A percentile compares a stretch with the other conserved stretches of the same genome.
Evolutionary conservation across 2,888 invertebrate genomes (phyloP).

Genomic region (Drosophila stalkeri): DNA sequence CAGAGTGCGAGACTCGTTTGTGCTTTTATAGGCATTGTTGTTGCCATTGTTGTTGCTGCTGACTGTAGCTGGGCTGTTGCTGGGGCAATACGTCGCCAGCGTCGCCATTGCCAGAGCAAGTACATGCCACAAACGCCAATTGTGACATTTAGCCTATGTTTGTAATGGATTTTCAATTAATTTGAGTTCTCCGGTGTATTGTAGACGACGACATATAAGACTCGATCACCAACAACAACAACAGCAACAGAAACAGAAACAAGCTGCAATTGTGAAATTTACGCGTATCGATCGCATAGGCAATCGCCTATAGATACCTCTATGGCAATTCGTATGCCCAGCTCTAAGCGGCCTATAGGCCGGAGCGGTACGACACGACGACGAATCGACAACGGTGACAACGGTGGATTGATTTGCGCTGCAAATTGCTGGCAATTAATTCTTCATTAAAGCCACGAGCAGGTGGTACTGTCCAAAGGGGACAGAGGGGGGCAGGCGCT

Average conservation of each 20-base stretch:
- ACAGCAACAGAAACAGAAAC: constrained; percentile 33
- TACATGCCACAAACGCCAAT: constrained; percentile 82
- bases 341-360: constrained; percentile 25
- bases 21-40: constrained; percentile 76
- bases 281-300: constrained; percentile 65
- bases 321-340: constrained; percentile 18
- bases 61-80: constrained; percentile 50
- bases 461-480: background rate
- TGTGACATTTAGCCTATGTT: constrained; percentile 82
- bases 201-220: constrained; percentile 77
- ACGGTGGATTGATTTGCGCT: constrained; percentile 79
- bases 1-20: constrained; percentile 78
- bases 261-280: constrained; percentile 74
- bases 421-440: constrained; percentile 84
- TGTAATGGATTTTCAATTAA: constrained; percentile 82
- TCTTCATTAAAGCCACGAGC: constrained; percentile 79
- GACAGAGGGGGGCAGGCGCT: background rate
- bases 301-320: constrained; percentile 33
- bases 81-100: constrained; percentile 70
- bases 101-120: constrained; percentile 70
- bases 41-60: constrained; percentile 51
- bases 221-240: constrained; percentile 52
- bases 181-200: constrained; percentile 83
- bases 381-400: constrained; percentile 55
- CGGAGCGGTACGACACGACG: constrained; percentile 20